Evolutionary conservation across 53 echinoderm and acorn worm species (phyloP).

Genomic region (Paracentrotus lividus): DNA sequence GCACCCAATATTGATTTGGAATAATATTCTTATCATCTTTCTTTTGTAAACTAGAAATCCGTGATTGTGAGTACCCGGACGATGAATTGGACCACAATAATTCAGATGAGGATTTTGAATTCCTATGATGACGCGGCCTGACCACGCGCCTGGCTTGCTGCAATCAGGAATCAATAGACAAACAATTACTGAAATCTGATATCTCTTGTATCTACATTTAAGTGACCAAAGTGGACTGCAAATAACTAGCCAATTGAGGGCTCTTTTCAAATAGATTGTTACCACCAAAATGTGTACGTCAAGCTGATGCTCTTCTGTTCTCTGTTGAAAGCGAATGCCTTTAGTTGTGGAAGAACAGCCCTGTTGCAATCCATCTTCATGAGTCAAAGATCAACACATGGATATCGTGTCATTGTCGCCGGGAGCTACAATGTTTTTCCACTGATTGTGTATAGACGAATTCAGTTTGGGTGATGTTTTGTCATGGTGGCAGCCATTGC

Average conservation of each 20-base stretch:
- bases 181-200: background rate
- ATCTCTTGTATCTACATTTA: background rate
- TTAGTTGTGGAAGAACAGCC: background rate
- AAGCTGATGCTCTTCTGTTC: background rate
- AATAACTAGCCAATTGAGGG: background rate
- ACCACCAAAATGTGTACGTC: background rate
- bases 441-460: no score
- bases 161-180: background rate
- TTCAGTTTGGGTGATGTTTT: no score
- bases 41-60: constrained; percentile 35
- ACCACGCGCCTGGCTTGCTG: no score
- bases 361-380: background rate
- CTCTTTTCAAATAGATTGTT: background rate
- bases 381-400: background rate
- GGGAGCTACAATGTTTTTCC: no score
- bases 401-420: background rate
- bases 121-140: constrained; percentile 27
- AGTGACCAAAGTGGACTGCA: constrained; percentile 18
- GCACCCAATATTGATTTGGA: background rate
- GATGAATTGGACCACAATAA: constrained; percentile 48
- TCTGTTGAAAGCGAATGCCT: background rate
- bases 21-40: background rate
- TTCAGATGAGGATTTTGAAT: constrained; percentile 60
- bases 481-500: no score
- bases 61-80: constrained; percentile 57